These are phyloP conservation scores for Ramazzottius varieornatus DNA, from an alignment of 2,888 invertebrate genomes.

Conservation along the genomic window DNA sequence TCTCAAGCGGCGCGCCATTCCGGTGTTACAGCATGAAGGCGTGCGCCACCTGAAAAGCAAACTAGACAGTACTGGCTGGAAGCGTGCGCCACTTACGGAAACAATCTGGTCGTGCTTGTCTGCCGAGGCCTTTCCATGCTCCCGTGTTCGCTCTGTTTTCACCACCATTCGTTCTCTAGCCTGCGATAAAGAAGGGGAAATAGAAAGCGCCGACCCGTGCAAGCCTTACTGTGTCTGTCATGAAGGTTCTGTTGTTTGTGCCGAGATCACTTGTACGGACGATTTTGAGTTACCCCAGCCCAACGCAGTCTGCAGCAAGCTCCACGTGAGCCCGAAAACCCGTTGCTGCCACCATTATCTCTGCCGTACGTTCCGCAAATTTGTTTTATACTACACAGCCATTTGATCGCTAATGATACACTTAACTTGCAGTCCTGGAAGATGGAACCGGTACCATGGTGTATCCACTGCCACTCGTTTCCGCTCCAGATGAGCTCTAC, in stretches of 20 bases:
- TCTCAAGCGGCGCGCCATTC: too few species aligned
- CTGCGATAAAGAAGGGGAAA: background rate
- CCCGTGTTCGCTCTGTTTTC: too few species aligned
- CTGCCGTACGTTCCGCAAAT: background rate
- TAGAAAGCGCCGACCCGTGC: background rate
- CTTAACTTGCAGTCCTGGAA: background rate
- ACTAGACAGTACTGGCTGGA: too few species aligned
- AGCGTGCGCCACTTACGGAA: too few species aligned
- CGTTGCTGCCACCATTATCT: constrained; percentile 2
- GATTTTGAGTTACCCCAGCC: background rate
- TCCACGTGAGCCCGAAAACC: background rate
- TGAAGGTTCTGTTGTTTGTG: background rate
- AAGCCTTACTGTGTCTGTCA: background rate
- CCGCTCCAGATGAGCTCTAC: constrained; percentile 1
- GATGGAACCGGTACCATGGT: constrained; percentile 1
- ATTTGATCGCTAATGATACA: too few species aligned
- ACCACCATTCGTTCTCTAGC: too few species aligned
- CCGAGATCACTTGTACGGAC: constrained; percentile 1
- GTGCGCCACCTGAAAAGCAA: too few species aligned
- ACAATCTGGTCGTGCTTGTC: too few species aligned
- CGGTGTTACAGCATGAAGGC: too few species aligned
- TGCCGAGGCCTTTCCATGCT: too few species aligned
- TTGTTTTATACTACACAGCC: too few species aligned
- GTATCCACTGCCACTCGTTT: background rate
- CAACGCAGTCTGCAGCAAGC: background rate